Conservation (phyloP, 2,888 invertebrate genomes). For the Dryadula phaetusa region DNA sequence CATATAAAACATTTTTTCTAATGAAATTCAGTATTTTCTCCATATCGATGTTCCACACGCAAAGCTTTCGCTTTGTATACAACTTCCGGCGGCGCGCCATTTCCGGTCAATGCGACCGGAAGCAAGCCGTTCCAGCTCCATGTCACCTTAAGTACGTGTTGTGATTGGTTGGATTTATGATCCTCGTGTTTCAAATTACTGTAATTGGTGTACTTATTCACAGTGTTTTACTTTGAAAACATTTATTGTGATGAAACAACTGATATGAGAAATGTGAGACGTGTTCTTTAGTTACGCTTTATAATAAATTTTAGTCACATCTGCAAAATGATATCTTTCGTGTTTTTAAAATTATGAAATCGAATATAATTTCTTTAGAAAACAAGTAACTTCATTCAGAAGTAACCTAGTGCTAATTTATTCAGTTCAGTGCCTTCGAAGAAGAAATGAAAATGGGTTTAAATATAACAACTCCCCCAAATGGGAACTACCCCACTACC, state of each 20-base stretch:
- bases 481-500: too few relatives aligned
- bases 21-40: constrained; percentile 43
- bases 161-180: constrained; percentile 76
- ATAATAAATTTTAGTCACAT: not conserved
- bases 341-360: too few relatives aligned
- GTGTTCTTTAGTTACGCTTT: not conserved
- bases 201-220: constrained; percentile 60
- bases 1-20: not conserved
- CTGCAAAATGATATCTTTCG: not conserved
- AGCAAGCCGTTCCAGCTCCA: constrained; percentile 70
- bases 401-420: too few relatives aligned
- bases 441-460: too few relatives aligned
- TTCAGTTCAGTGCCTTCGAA: too few relatives aligned
- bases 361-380: too few relatives aligned
- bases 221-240: constrained; percentile 31
- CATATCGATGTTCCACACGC: constrained; percentile 60
- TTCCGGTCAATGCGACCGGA: constrained; percentile 68
- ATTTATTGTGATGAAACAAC: not conserved
- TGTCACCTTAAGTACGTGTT: constrained; percentile 79
- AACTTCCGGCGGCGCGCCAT: constrained; percentile 70
- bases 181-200: constrained; percentile 55
- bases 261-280: not conserved
- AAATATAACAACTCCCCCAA: too few relatives aligned
- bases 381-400: too few relatives aligned
- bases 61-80: constrained; percentile 82